These are phyloP conservation scores for Spinibarbus caldwelli DNA, from an alignment of 2,797 vertebrate genomes.

Conservation along the genomic window DNA sequence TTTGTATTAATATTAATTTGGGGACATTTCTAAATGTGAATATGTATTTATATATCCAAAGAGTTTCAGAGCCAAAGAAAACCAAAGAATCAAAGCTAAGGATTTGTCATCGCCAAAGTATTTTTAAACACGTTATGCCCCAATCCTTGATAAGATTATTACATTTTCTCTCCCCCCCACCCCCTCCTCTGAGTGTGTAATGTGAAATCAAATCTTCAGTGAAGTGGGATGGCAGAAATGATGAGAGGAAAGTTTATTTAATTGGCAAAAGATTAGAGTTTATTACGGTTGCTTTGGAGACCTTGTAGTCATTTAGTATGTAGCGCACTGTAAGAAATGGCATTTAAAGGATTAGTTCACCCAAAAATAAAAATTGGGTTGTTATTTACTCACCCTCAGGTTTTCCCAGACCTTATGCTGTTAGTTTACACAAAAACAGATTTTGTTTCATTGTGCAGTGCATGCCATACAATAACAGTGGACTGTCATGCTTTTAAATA, in stretches of 20 bases:
- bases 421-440: not conserved
- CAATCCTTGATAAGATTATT: conserved; percentile 34
- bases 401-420: too few relatives aligned
- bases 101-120: conserved; percentile 1
- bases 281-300: conserved; percentile 30
- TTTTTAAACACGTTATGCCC: conserved; percentile 35
- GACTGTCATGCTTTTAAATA: not conserved
- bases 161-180: not conserved
- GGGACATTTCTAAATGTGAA: conserved; percentile 6
- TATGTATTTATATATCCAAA: conserved; percentile 5
- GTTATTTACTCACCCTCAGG: not conserved
- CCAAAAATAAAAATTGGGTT: not conserved
- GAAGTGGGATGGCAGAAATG: conserved; percentile 40
- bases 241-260: conserved; percentile 41
- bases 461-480: not conserved
- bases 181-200: conserved; percentile 34
- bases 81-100: conserved; percentile 3
- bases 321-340: not conserved
- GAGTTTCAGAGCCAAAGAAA: not conserved
- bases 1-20: conserved; percentile 35
- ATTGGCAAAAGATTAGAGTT: conserved; percentile 31
- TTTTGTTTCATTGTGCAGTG: not conserved
- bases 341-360: conserved; percentile 14
- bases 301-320: conserved; percentile 10
- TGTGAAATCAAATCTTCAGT: conserved; percentile 39